phyloP scores from a whole-genome alignment of 2,113 vertebrate genomes.

The Corydoras sp. region DNA sequence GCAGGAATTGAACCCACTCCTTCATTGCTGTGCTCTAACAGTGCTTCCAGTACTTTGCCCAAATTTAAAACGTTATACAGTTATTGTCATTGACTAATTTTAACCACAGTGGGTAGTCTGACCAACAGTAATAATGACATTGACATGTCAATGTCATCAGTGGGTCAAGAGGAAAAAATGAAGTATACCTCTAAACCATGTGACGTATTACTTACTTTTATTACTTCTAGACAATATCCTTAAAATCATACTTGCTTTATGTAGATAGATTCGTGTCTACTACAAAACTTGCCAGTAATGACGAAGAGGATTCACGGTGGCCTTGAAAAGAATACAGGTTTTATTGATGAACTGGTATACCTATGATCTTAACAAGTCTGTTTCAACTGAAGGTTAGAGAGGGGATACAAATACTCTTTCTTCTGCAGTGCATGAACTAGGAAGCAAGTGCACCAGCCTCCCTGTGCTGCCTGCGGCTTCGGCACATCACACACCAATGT shows the following conservation, averaged over 20 bases:
- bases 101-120: too few species aligned
- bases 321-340: neutral
- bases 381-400: neutral
- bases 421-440: neutral
- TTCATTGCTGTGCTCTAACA: too few species aligned
- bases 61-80: too few species aligned
- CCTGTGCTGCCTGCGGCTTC: conserved; percentile 3
- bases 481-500: conserved; percentile 1
- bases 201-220: neutral
- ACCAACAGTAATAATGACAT: too few species aligned
- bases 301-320: neutral
- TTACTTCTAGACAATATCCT: neutral
- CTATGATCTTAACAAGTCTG: conserved; percentile 8
- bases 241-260: neutral
- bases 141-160: too few species aligned
- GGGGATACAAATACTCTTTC: neutral
- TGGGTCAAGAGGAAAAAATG: too few species aligned
- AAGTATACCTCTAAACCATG: too few species aligned
- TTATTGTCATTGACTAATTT: too few species aligned
- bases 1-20: too few species aligned
- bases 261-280: neutral
- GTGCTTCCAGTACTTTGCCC: too few species aligned
- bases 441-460: neutral
- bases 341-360: conserved; percentile 5
- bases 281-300: neutral